Conservation (phyloP, 53 echinoderm and acorn worm genomes). For the Luidia sarsii region DNA sequence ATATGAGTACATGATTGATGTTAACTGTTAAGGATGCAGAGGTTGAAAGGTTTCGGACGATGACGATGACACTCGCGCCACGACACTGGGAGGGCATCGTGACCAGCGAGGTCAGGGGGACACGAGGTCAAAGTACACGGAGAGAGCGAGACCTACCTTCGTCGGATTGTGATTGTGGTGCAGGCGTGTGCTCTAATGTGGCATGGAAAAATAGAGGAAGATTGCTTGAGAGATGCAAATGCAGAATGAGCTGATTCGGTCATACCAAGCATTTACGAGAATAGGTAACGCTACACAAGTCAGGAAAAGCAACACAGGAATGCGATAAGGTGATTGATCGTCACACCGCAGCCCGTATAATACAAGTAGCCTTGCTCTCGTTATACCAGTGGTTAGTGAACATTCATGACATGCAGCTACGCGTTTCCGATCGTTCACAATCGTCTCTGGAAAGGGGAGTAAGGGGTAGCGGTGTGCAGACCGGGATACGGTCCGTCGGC, state of each 20-base stretch:
- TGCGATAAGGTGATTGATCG: no score
- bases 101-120: neutral
- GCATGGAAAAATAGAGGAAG: constrained; percentile 58
- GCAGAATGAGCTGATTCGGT: neutral
- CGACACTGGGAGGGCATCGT: constrained; percentile 1
- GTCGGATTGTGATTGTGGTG: constrained; percentile 53
- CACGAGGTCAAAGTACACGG: constrained; percentile 20
- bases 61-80: constrained; percentile 5
- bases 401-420: no score
- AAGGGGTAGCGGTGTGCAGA: no score
- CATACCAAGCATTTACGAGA: constrained; percentile 23
- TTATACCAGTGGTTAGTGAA: no score
- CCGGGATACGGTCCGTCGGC: no score
- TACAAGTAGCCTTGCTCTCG: no score
- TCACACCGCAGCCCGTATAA: no score
- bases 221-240: constrained; percentile 31
- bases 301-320: no score
- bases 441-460: no score
- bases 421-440: no score
- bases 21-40: constrained; percentile 26
- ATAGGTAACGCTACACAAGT: no score
- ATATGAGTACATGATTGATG: neutral
- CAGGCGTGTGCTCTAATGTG: constrained; percentile 56
- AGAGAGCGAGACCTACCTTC: constrained; percentile 59
- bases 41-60: neutral